These are phyloP conservation scores for Smutsia gigantea DNA, from an alignment of 2,797 vertebrate genomes.

Conservation along the genomic window DNA sequence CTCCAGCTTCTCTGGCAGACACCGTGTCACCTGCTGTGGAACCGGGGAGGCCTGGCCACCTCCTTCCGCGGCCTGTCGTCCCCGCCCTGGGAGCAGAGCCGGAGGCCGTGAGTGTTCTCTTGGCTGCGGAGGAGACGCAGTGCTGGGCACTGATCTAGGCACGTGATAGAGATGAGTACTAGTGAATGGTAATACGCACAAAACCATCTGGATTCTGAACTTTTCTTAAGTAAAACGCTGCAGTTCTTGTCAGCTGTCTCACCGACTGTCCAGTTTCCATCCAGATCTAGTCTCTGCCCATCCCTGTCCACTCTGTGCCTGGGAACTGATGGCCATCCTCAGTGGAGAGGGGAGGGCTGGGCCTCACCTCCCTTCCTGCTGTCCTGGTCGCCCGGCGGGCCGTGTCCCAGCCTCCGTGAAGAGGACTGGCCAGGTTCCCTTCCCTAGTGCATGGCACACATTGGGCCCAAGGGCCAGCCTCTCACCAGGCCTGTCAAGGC, in stretches of 20 bases:
- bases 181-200: background rate
- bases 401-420: background rate
- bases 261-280: background rate
- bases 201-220: background rate
- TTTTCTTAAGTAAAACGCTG: background rate
- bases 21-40: no score
- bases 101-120: no score
- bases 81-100: background rate
- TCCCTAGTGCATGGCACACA: background rate
- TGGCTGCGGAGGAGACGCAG: background rate
- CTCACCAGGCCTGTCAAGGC: no score
- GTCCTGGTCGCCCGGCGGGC: background rate
- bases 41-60: no score
- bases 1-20: background rate
- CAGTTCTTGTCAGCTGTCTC: background rate
- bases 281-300: no score
- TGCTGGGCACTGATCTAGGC: background rate
- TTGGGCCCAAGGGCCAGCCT: no score
- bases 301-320: background rate
- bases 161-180: fast-evolving
- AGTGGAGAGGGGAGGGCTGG: no score
- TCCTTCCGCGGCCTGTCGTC: no score
- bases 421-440: background rate
- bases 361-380: no score
- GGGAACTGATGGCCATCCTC: background rate